Percentiles rank a stretch among this genome's conserved stretches.
Conservation (phyloP, 2,888 invertebrate species). For the Anarsia innoxiella region DNA sequence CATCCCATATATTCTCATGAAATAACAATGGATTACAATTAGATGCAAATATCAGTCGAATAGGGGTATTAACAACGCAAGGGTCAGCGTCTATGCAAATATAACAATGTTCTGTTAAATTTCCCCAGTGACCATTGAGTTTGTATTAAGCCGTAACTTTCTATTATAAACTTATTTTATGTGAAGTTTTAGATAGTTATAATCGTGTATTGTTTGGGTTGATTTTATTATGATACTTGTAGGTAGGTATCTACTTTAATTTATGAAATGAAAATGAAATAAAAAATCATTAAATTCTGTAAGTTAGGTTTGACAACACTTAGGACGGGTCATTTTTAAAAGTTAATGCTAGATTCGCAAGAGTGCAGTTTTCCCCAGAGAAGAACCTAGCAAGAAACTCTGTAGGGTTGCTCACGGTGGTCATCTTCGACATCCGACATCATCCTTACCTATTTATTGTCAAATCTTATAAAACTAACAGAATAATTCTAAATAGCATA, state of each 20-base stretch:
- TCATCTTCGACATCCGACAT: no score
- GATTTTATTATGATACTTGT: no score
- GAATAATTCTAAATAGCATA: no score
- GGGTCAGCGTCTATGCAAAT: slow-evolving; percentile 63
- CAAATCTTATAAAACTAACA: no score
- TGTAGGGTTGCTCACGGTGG: no score
- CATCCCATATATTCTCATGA: slow-evolving; percentile 68
- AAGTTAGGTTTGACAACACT: not conserved
- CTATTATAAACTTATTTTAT: slow-evolving; percentile 18
- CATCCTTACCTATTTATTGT: no score
- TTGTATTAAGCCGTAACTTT: slow-evolving; percentile 40
- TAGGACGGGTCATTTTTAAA: no score
- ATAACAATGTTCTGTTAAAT: slow-evolving; percentile 42
- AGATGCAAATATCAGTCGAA: slow-evolving; percentile 67
- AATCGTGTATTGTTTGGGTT: not conserved
- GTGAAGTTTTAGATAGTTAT: no score
- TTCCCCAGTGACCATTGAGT: slow-evolving; percentile 57
- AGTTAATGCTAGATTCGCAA: no score
- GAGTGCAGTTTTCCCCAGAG: no score
- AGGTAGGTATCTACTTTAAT: no score
- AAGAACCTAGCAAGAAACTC: no score
- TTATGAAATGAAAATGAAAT: not conserved
- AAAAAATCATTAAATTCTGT: slow-evolving; percentile 4
- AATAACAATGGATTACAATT: slow-evolving; percentile 62
- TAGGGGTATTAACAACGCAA: slow-evolving; percentile 43